Conservation (phyloP, 2,888 invertebrate species). For the Aquatica leii region DNA sequence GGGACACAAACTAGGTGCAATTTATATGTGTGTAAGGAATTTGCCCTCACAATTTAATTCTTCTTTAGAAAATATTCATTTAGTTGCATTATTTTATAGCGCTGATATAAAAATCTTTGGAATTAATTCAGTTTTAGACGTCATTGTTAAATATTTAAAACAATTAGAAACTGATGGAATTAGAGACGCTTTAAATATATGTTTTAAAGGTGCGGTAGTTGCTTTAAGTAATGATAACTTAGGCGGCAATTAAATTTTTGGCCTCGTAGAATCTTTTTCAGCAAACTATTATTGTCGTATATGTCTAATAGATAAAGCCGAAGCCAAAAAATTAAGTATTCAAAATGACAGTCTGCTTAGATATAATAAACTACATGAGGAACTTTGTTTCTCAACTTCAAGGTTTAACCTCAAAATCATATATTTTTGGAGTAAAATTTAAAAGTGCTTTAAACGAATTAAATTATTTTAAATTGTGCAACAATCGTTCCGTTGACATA, state of each 20-base stretch:
- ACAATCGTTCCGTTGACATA: slow-evolving; percentile 36
- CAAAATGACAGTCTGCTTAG: slow-evolving; percentile 17
- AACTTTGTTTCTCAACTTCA: slow-evolving; percentile 7
- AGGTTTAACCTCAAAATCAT: background rate
- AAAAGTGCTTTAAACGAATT: slow-evolving; percentile 36
- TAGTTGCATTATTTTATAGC: slow-evolving; percentile 13
- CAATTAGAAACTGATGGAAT: slow-evolving; percentile 33
- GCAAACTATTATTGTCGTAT: slow-evolving; percentile 39
- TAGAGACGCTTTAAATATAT: background rate
- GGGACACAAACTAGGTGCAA: slow-evolving; percentile 27
- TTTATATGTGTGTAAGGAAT: slow-evolving; percentile 18
- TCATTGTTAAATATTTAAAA: slow-evolving; percentile 34
- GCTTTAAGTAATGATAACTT: slow-evolving; percentile 22
- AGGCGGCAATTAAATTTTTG: slow-evolving; percentile 29
- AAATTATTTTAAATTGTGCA: slow-evolving; percentile 35
- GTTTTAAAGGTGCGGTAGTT: background rate
- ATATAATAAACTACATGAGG: slow-evolving; percentile 20
- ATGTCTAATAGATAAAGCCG: slow-evolving; percentile 32
- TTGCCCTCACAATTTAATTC: slow-evolving; percentile 28
- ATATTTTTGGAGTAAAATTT: slow-evolving; percentile 34
- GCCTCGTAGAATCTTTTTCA: slow-evolving; percentile 39
- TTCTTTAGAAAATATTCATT: slow-evolving; percentile 25
- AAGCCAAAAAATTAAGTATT: slow-evolving; percentile 23
- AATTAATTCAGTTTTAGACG: slow-evolving; percentile 27
- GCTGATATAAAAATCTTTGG: slow-evolving; percentile 10